Evolutionary conservation across 2,888 invertebrate species (phyloP).

Genomic region (Agrotis puta): DNA sequence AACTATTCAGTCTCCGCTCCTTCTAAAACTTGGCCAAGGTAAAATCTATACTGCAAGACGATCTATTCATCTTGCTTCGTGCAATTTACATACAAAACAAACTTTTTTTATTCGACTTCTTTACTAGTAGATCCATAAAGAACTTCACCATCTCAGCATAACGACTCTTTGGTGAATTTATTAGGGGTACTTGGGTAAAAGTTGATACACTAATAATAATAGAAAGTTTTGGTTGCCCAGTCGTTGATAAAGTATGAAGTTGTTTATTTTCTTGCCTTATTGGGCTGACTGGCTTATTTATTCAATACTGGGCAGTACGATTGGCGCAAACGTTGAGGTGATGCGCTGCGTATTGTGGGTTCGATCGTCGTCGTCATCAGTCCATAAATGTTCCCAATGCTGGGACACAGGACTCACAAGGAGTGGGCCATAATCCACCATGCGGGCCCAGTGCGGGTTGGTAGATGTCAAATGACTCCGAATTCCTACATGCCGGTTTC

Average conservation of each 20-base stretch:
- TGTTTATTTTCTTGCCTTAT: not conserved
- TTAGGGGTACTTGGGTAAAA: constrained; percentile 21
- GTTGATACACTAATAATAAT: constrained; percentile 42
- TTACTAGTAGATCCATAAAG: constrained; percentile 37
- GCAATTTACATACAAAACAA: constrained; percentile 53
- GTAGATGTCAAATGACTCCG: no score
- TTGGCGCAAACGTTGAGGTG: no score
- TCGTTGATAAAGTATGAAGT: constrained; percentile 9
- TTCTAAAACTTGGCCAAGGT: constrained; percentile 44
- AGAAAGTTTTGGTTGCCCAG: constrained; percentile 4
- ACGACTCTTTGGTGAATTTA: constrained; percentile 35
- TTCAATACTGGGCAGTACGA: no score
- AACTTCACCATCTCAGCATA: constrained; percentile 27
- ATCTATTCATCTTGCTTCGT: constrained; percentile 54
- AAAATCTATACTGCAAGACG: constrained; percentile 44
- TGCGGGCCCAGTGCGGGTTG: no score
- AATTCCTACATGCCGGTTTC: no score
- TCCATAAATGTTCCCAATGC: no score
- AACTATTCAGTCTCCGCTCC: constrained; percentile 38
- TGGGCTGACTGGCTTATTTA: not conserved
- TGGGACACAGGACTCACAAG: no score
- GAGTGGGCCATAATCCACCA: no score
- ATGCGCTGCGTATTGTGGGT: no score
- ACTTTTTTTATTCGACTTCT: constrained; percentile 43
- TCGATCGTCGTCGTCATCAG: no score